These are phyloP conservation scores for Acheta domesticus DNA, from an alignment of 2,888 invertebrate species.

Conservation along the genomic window DNA sequence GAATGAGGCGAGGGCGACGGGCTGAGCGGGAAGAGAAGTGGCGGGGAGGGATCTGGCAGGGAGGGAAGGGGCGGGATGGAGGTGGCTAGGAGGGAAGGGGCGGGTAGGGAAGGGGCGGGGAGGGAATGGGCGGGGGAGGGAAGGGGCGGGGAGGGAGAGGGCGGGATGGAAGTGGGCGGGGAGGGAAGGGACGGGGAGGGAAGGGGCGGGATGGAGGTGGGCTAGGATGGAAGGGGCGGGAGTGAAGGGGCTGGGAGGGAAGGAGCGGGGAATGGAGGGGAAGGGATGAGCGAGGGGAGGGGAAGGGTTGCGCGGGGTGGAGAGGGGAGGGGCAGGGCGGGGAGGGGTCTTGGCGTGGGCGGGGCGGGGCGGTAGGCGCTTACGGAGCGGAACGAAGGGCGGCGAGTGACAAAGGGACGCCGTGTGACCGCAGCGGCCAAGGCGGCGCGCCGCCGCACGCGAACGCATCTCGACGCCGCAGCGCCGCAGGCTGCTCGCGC, in stretches of 20 bases:
- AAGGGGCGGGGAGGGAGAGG: not conserved
- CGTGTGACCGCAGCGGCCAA: not conserved
- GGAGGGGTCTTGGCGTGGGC: no score
- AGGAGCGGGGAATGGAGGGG: not conserved
- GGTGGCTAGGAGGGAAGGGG: no score
- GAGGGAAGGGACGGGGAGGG: not conserved
- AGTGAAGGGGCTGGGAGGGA: no score
- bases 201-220: no score
- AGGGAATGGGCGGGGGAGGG: not conserved
- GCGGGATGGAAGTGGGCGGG: not conserved
- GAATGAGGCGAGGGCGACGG: no score
- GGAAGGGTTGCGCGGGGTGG: not conserved
- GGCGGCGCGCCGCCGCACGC: not conserved
- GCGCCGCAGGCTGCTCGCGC: not conserved
- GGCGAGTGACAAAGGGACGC: not conserved
- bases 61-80: no score
- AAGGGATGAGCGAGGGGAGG: not conserved
- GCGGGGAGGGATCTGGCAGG: no score
- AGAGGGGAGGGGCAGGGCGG: no score
- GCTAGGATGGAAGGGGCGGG: no score
- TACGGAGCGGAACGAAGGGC: not conserved
- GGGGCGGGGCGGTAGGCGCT: no score
- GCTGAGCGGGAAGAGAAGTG: no score
- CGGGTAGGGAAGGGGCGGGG: not conserved
- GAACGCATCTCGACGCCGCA: not conserved